phyloP scores from a whole-genome alignment of 1,140 invertebrate genomes.

The Pseudomyrmex cubaensis region DNA sequence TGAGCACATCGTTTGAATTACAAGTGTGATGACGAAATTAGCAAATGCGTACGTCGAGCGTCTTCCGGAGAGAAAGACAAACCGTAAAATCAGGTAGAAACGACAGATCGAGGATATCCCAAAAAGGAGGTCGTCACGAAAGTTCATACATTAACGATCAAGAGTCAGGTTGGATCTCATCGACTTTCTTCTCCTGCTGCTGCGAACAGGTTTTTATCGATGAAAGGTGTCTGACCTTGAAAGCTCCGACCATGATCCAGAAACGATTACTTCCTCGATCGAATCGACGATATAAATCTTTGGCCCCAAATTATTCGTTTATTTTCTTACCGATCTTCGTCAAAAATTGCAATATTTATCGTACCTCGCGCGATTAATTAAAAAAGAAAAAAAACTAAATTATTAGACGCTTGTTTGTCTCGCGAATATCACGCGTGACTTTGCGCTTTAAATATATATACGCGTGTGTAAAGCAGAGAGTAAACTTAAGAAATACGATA shows the following conservation, averaged over 20 bases:
- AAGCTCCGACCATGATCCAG: conserved; percentile 36
- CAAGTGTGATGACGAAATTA: conserved; percentile 1
- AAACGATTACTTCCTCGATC: conserved; percentile 21
- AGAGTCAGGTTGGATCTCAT: conserved; percentile 62
- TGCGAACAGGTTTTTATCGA: conserved; percentile 63
- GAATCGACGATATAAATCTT: neutral
- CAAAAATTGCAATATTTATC: neutral
- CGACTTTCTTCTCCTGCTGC: conserved; percentile 67
- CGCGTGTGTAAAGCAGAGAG: too few relatives aligned
- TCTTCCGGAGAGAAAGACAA: neutral
- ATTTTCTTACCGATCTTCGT: neutral
- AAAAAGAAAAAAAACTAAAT: too few relatives aligned
- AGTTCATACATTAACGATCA: conserved; percentile 58
- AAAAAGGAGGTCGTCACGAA: conserved; percentile 65
- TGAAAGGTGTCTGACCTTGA: conserved; percentile 51
- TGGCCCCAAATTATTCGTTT: neutral
- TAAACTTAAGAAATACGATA: neutral
- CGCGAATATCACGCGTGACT: too few relatives aligned
- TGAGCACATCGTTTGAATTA: conserved; percentile 13
- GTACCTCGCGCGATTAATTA: too few relatives aligned
- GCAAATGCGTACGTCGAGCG: conserved; percentile 1
- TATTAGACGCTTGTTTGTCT: too few relatives aligned
- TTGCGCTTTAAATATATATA: too few relatives aligned
- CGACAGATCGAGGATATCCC: conserved; percentile 25
- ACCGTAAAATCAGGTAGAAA: conserved; percentile 38